These are phyloP conservation scores for Drosophila macrothrix DNA, from an alignment of 2,888 invertebrate genomes.

Conservation along the genomic window DNA sequence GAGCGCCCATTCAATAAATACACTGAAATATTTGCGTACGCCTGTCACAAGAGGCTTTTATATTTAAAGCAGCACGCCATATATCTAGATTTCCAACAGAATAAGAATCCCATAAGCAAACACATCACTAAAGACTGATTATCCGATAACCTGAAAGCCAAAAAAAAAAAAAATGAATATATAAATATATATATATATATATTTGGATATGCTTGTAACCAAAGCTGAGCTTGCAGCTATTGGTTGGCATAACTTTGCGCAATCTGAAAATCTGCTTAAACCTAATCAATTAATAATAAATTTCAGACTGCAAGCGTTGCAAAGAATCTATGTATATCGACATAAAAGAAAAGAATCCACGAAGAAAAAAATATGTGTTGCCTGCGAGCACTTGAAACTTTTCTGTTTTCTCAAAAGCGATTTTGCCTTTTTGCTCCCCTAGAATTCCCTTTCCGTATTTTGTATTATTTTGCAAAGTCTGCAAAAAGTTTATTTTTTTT, in stretches of 20 bases:
- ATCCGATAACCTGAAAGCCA: conserved; percentile 12
- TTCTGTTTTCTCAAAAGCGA: conserved; percentile 39
- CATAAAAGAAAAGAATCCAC: conserved; percentile 17
- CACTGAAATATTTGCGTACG: background rate
- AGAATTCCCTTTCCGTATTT: conserved; percentile 21
- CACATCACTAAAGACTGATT: conserved; percentile 24
- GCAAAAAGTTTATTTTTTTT: conserved; percentile 62
- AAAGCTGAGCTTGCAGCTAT: conserved; percentile 5
- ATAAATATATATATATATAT: background rate
- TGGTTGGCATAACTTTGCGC: conserved; percentile 36
- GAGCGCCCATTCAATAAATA: background rate
- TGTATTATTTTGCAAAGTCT: conserved; percentile 66
- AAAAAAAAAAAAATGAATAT: background rate
- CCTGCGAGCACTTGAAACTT: conserved; percentile 41
- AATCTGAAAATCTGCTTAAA: conserved; percentile 67
- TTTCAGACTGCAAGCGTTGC: conserved; percentile 58
- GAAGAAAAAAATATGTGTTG: conserved; percentile 20
- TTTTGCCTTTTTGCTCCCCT: conserved; percentile 23
- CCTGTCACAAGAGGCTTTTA: background rate
- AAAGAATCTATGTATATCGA: conserved; percentile 25
- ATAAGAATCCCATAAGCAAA: conserved; percentile 7
- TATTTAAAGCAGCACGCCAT: background rate
- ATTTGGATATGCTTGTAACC: background rate
- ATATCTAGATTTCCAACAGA: background rate
- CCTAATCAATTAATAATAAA: conserved; percentile 80